Conservation (phyloP, 1,140 invertebrate species). For the Sitophilus oryzae region DNA sequence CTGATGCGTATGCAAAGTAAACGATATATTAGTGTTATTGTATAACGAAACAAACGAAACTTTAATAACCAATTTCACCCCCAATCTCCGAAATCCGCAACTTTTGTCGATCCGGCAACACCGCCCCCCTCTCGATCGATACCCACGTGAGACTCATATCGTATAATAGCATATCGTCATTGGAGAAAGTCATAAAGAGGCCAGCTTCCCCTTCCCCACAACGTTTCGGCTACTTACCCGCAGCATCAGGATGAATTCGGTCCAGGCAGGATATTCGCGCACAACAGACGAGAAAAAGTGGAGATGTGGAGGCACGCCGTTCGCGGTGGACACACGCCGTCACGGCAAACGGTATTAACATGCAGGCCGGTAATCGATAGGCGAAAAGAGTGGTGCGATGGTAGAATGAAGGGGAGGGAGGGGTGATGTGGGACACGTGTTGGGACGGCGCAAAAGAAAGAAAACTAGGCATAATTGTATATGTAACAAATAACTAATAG, state of each 20-base stretch:
- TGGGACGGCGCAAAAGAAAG: slow-evolving; percentile 2
- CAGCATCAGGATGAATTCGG: background rate
- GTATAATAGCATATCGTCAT: slow-evolving; percentile 42
- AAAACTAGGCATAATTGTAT: too few species aligned
- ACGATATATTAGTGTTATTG: too few species aligned
- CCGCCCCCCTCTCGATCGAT: slow-evolving; percentile 36
- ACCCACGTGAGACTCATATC: slow-evolving; percentile 40
- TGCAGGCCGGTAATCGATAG: background rate
- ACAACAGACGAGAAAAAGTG: too few species aligned
- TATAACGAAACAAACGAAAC: background rate
- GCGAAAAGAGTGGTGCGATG: too few species aligned
- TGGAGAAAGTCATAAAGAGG: slow-evolving; percentile 39
- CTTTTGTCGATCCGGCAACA: slow-evolving; percentile 11
- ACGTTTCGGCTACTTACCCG: slow-evolving; percentile 13
- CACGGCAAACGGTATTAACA: slow-evolving; percentile 6
- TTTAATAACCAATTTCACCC: background rate
- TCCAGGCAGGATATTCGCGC: too few species aligned
- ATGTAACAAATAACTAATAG: too few species aligned
- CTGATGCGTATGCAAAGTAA: too few species aligned
- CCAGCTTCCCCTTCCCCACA: slow-evolving; percentile 18
- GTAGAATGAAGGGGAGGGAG: too few species aligned
- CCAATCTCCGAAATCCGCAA: slow-evolving; percentile 2
- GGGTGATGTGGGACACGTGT: background rate
- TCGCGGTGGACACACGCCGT: too few species aligned
- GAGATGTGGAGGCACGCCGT: background rate